Base-by-base conservation (phyloP, 2,113 vertebrate genomes). In the Uropsilus gracilis region DNA sequence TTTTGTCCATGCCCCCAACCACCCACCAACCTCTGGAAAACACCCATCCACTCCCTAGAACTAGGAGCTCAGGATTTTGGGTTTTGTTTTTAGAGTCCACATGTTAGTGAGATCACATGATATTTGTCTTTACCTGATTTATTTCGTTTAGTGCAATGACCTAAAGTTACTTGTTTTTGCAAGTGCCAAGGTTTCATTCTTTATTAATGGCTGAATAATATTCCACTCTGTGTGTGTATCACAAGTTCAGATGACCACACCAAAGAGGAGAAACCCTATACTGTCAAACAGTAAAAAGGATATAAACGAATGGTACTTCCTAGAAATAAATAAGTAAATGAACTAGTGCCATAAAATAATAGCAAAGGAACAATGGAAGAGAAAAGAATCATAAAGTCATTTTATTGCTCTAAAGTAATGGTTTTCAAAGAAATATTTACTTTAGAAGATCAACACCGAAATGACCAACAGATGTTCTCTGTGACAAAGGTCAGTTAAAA, bases 381-480 rank as follows among this genome's bases (percentile, higher is more conserved):
- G 24, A 91, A 88, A 94, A 48, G 42, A 78, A 78, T 24, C 78
- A 59, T 89, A 44, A 64, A 89, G 69, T 68, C 72, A 69, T 53
- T 88, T 89, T 77, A 46, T 37, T 88, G 14, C 83, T 91, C 92
- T 82, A 42, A 83, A 82, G 20, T 42, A 46, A 80, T 26, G 11
- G 28, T 28, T 89, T 66, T 83, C 48, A 63, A 95, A 48, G 14
- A 57, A 90, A 77, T 30, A 53, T 75, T 91, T 94, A 64, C 37
- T 61, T 92, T 73, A 22, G 26, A n/a, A 72, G 57, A 37, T 93
- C 46, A 90, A 92, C 30, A 82, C 63, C 32, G 9, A 87, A 86
- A 82, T 30, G 37, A 32, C 37, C 34, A 88, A 64, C 69, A 73
- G 50, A 53, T 16, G 78, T 10, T 88, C 80, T 71, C 46, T 16